Conservation (phyloP, 1,140 invertebrate species). For the Goniozus legneri region DNA sequence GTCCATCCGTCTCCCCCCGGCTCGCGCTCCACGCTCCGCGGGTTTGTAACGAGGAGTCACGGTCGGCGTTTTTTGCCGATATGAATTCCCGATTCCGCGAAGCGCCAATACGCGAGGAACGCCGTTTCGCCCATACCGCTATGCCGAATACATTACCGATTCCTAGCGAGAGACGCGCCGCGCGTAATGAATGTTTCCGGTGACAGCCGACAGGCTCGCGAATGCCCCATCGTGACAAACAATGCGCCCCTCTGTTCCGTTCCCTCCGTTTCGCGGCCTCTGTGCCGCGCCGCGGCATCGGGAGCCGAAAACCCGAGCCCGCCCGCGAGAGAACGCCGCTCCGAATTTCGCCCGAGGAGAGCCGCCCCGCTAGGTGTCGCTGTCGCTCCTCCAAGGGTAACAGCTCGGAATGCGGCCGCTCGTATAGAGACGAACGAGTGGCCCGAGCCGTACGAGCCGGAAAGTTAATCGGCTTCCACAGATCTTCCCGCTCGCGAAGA, state of each 20-base stretch:
- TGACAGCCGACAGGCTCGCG: conserved; percentile 40
- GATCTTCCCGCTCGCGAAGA: too few relatives aligned
- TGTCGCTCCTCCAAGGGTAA: too few relatives aligned
- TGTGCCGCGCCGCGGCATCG: too few relatives aligned
- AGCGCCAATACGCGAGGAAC: conserved; percentile 21
- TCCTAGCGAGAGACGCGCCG: conserved; percentile 35
- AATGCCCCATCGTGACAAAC: conserved; percentile 43
- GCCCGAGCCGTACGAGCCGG: too few relatives aligned
- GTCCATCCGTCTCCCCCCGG: too few relatives aligned
- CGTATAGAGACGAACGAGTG: too few relatives aligned
- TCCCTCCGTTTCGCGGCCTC: conserved; percentile 1
- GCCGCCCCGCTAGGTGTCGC: background rate
- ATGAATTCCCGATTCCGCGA: conserved; percentile 39
- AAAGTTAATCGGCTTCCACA: too few relatives aligned
- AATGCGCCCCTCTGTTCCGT: conserved; percentile 35
- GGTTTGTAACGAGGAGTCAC: conserved; percentile 16
- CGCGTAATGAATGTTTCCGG: conserved; percentile 48
- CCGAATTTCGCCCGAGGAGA: background rate
- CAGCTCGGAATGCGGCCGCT: too few relatives aligned
- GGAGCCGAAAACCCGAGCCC: too few relatives aligned
- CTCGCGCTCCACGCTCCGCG: too few relatives aligned
- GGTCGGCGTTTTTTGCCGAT: conserved; percentile 26
- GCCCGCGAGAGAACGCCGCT: background rate
- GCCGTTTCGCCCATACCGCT: conserved; percentile 17
- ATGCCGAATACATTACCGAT: conserved; percentile 42